Conservation (phyloP, 2,797 vertebrate genomes). For the Typhlichthys subterraneus region DNA sequence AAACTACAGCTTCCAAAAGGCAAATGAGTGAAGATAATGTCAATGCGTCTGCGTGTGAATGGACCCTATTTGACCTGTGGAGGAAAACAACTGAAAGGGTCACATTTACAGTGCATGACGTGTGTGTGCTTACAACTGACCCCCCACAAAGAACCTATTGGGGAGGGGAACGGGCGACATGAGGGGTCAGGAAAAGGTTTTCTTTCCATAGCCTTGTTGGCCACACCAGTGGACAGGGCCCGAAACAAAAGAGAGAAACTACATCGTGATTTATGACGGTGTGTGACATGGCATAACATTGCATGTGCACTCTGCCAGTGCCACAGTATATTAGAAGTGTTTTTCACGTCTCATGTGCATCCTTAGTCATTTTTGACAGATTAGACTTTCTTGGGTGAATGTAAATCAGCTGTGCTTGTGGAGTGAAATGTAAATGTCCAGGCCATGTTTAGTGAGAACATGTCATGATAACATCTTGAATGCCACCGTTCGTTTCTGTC, state of each 20-base stretch:
- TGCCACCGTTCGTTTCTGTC: too few relatives aligned
- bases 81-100: background rate
- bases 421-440: conserved; percentile 37
- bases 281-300: background rate
- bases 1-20: too few relatives aligned
- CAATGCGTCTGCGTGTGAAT: too few relatives aligned
- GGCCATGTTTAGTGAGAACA: conserved; percentile 1
- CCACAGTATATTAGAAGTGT: background rate
- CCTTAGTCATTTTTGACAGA: conserved; percentile 24
- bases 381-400: conserved; percentile 21
- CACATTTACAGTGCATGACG: conserved; percentile 21
- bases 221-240: conserved; percentile 36
- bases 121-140: conserved; percentile 48
- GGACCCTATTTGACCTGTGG: background rate
- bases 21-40: too few relatives aligned
- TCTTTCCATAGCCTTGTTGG: conserved; percentile 54
- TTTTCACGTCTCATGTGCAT: background rate
- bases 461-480: conserved; percentile 13
- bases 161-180: conserved; percentile 46
- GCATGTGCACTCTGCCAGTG: background rate
- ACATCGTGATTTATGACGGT: conserved; percentile 44
- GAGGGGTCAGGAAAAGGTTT: conserved; percentile 46
- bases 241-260: conserved; percentile 42
- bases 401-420: conserved; percentile 35
- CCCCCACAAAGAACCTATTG: conserved; percentile 63